Percentiles rank a stretch among this genome's conserved stretches.
phyloP scores from a whole-genome alignment of 2,113 vertebrate genomes.

The Muscicapa adusta region DNA sequence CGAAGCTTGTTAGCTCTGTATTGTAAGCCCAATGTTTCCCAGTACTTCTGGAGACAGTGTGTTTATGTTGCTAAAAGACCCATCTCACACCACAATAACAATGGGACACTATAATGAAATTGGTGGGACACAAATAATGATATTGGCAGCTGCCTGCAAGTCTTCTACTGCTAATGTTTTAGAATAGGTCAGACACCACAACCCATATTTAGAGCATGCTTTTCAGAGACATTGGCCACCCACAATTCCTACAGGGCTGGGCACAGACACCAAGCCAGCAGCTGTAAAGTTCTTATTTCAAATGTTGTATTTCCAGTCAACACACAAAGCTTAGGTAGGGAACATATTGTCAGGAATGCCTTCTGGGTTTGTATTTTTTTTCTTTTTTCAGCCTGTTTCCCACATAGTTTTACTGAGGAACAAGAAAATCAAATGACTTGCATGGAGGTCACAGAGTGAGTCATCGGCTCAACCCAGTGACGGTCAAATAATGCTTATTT shows the following conservation, averaged over 20 bases:
- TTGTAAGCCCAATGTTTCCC: background rate
- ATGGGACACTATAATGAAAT: background rate
- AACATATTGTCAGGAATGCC: conserved; percentile 11
- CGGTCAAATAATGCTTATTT: conserved; percentile 67
- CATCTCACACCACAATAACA: background rate
- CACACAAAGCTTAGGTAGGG: conserved; percentile 48
- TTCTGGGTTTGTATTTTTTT: background rate
- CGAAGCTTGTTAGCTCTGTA: background rate
- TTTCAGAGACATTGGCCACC: conserved; percentile 51
- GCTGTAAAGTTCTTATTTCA: conserved; percentile 22
- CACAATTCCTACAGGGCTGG: conserved; percentile 28
- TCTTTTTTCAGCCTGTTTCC: background rate
- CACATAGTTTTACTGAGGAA: conserved; percentile 1
- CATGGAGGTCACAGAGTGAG: conserved; percentile 59
- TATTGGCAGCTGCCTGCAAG: conserved; percentile 15
- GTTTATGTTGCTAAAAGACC: background rate
- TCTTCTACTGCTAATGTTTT: conserved; percentile 5
- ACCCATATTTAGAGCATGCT: conserved; percentile 30
- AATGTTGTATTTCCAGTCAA: conserved; percentile 18
- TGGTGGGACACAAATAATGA: background rate
- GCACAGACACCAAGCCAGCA: conserved; percentile 20
- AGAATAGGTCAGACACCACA: conserved; percentile 33
- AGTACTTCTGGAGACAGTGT: background rate
- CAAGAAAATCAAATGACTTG: conserved; percentile 56
- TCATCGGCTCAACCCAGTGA: conserved; percentile 59